Base-by-base conservation (phyloP, 2,888 invertebrate genomes). In the Phaonia tiefii region DNA sequence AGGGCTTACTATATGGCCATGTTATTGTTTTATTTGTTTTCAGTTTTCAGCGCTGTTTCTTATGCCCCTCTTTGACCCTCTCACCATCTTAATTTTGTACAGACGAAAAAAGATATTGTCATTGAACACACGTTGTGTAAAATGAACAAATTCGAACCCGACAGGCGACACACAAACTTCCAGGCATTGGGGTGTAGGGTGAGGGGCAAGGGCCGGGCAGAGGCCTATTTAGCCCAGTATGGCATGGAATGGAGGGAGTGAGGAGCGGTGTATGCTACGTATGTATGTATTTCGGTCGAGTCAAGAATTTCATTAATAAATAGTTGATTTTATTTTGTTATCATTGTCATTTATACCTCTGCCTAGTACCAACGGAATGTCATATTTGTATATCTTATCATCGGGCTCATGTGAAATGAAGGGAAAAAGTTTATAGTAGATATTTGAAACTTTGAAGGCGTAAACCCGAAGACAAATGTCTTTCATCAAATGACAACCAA, bases 331-430 rank as follows among this genome's bases (percentile, higher is more conserved):
- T 46, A 56, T 54, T 31, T 65, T 58, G 73, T 80, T 80, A 77
- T 80, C 80, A 66, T 46, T 80, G 75, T 72, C 70, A 74, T 39
- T 71, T 63, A 63, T 31, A 76, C 31, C 76, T 70, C 51, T 66
- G n/a, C n/a, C n/a, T n/a, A n/a, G n/a, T n/a, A n/a, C n/a, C n/a
- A n/a, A n/a, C n/a, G 80, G 76, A 77, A 80, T 80, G 73, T 74
- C 73, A 76, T 74, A 66, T 60, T 46, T 77, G 73, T 74, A 51
- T 80, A 80, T 80, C 76, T 80, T 80, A 80, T 80, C 73, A 70
- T 51, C 63, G 63, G 20, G 22, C 42, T 22, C 63, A 63, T 63
- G 63, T 63, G 63, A 63, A 63, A 63, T 63, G 63, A 17, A 63
- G 31, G 31, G 31, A 3, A 31, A 8, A 3, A 1, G 10, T 54